Evolutionary conservation across 2,113 vertebrate genomes (phyloP).

Genomic region (Nibea coibor): DNA sequence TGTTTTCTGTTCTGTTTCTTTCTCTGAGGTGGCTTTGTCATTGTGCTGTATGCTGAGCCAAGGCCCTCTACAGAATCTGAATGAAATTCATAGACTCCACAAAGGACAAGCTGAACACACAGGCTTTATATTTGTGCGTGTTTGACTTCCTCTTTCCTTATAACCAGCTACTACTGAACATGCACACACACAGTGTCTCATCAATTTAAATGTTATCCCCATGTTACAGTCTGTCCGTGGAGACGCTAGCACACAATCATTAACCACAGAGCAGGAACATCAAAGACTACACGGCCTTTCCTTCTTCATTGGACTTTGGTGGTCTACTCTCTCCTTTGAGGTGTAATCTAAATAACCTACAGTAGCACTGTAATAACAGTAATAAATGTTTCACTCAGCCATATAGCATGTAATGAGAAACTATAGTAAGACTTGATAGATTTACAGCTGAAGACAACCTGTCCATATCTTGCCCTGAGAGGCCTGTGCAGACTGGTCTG

Average conservation of each 20-base stretch:
- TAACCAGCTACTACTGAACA: conserved; percentile 2
- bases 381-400: neutral
- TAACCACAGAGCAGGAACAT: conserved; percentile 51
- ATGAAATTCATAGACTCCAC: neutral
- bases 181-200: neutral
- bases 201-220: conserved; percentile 10
- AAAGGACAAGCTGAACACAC: neutral
- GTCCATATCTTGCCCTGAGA: neutral
- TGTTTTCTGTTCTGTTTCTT: conserved; percentile 33
- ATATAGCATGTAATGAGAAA: neutral
- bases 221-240: neutral
- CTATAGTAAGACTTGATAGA: neutral
- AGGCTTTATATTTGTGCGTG: neutral
- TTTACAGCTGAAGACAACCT: neutral
- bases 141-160: neutral
- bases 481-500: neutral
- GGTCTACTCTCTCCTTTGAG: conserved; percentile 37
- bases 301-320: conserved; percentile 47
- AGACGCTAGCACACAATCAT: conserved; percentile 10
- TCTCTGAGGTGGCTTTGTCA: conserved; percentile 9
- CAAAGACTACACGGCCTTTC: conserved; percentile 32
- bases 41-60: conserved; percentile 5
- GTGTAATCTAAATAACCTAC: conserved; percentile 1
- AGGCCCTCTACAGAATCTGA: conserved; percentile 4
- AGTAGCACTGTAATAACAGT: neutral